These are phyloP conservation scores for Platanista minor DNA, from an alignment of 2,113 vertebrate species.

Conservation along the genomic window DNA sequence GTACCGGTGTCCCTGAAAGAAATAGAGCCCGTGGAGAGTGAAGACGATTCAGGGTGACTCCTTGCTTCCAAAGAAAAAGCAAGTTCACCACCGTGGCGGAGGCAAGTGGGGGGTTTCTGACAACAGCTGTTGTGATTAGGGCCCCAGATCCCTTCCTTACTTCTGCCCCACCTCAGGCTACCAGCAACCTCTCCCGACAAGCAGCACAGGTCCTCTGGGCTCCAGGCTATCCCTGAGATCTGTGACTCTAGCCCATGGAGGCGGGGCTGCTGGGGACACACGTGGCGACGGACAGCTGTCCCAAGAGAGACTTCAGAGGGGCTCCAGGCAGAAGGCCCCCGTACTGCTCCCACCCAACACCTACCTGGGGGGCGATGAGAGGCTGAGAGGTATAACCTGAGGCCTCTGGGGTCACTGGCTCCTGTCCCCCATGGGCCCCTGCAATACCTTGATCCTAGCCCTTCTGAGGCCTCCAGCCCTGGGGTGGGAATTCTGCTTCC, in stretches of 20 bases:
- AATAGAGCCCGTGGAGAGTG: not conserved
- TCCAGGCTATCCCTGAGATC: not conserved
- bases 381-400: not conserved
- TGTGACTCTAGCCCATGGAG: not conserved
- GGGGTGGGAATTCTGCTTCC: not conserved
- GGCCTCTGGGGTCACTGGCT: not conserved
- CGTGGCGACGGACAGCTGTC: not conserved
- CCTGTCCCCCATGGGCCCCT: not conserved
- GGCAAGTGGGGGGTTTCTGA: not conserved
- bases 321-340: not conserved
- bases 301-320: not conserved
- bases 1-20: not conserved
- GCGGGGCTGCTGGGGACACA: not conserved
- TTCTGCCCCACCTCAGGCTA: not conserved
- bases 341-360: not conserved
- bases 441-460: not conserved
- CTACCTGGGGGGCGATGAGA: not conserved
- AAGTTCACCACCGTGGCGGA: accelerated
- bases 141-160: not conserved
- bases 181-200: not conserved
- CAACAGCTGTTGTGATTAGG: not conserved
- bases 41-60: not conserved
- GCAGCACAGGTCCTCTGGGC: not conserved
- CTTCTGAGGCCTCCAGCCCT: not conserved
- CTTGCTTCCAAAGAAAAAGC: not conserved